Conservation (phyloP, 2,113 vertebrate genomes). For the Marmota monax region DNA sequence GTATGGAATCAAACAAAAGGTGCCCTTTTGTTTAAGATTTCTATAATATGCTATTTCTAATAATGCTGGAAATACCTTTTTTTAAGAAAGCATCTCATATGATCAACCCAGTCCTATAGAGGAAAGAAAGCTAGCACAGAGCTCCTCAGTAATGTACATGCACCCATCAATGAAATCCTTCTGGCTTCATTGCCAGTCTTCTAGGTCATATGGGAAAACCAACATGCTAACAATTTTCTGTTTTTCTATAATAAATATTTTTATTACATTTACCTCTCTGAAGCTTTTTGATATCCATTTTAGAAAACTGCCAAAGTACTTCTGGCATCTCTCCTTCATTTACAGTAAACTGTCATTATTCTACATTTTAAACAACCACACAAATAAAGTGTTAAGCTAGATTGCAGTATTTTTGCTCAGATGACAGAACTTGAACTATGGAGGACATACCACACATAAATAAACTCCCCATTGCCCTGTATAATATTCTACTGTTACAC, state of each 20-base stretch:
- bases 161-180: background rate
- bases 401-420: background rate
- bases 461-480: background rate
- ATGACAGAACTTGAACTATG: background rate
- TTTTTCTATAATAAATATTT: background rate
- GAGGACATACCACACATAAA: background rate
- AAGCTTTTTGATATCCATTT: too few relatives aligned
- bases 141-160: accelerated
- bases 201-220: too few relatives aligned
- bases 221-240: background rate
- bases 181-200: background rate
- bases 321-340: background rate
- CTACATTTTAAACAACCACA: background rate
- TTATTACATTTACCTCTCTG: background rate
- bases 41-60: too few relatives aligned
- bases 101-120: too few relatives aligned
- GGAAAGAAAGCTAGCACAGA: background rate
- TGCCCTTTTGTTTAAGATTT: too few relatives aligned
- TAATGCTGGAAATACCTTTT: background rate
- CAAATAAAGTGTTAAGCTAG: background rate
- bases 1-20: too few relatives aligned
- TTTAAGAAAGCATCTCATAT: background rate
- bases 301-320: background rate
- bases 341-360: background rate
- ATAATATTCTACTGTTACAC: background rate